Conservation (phyloP, 2,888 invertebrate genomes). For the Listrodromus nycthemerus region DNA sequence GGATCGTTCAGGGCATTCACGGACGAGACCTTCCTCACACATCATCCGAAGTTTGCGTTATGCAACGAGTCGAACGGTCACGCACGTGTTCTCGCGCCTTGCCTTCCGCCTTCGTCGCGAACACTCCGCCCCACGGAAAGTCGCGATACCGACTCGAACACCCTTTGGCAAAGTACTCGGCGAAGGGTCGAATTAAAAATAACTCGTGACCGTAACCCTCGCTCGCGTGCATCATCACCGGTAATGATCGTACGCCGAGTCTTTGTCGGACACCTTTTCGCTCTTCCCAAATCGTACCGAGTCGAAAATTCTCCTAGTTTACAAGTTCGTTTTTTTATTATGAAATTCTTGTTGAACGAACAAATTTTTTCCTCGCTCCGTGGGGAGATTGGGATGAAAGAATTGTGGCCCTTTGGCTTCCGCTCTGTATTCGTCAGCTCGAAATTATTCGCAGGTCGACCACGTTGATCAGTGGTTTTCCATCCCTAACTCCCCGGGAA, state of each 20-base stretch:
- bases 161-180: conserved; percentile 22
- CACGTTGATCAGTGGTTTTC: conserved; percentile 34
- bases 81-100: conserved; percentile 58
- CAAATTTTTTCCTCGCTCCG: no score
- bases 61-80: conserved; percentile 60
- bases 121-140: conserved; percentile 54
- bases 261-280: no score
- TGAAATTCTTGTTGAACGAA: no score
- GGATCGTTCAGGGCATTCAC: neutral
- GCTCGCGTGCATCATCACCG: neutral
- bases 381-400: no score
- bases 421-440: conserved; percentile 11
- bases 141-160: conserved; percentile 36
- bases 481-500: neutral
- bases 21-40: conserved; percentile 10
- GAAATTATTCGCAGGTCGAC: conserved; percentile 6
- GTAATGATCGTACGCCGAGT: conserved; percentile 1
- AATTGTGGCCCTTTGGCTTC: conserved; percentile 13
- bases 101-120: conserved; percentile 29
- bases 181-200: conserved; percentile 66
- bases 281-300: no score
- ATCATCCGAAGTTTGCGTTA: conserved; percentile 14
- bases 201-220: conserved; percentile 51
- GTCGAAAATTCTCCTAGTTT: no score
- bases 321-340: no score